A percentile compares a stretch with the other conserved stretches of the same genome.
These are phyloP conservation scores for Glyptemys insculpta DNA, from an alignment of 2,797 vertebrate genomes.

Conservation along the genomic window DNA sequence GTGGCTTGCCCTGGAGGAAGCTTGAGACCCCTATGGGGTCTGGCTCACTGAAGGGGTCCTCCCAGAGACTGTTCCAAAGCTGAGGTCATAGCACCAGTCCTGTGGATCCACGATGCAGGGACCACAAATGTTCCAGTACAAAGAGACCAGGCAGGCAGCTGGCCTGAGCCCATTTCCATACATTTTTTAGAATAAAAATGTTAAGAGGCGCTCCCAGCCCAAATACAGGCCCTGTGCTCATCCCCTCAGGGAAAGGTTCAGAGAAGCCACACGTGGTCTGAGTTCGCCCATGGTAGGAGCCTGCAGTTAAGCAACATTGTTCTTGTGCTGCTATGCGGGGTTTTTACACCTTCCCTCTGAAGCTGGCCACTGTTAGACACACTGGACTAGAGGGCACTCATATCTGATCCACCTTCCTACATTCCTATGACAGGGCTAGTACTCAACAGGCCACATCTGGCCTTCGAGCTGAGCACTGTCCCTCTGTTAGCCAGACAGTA, in stretches of 20 bases:
- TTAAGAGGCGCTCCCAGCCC: too few relatives aligned
- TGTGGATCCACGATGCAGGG: background rate
- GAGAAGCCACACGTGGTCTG: background rate
- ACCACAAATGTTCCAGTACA: background rate
- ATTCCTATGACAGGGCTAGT: background rate
- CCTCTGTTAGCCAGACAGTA: background rate
- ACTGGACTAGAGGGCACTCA: background rate
- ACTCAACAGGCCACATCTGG: background rate
- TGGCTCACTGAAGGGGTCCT: background rate
- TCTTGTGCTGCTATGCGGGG: background rate
- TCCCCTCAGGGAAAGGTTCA: background rate
- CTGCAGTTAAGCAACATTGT: background rate
- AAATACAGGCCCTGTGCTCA: background rate
- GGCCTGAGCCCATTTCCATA: background rate
- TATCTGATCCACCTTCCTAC: background rate
- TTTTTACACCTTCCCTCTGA: background rate
- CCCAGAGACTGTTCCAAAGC: background rate
- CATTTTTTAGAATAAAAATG: too few relatives aligned
- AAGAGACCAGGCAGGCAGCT: background rate
- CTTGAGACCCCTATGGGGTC: background rate
- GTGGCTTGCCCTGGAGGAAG: background rate
- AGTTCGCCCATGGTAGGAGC: background rate
- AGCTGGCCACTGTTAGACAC: background rate
- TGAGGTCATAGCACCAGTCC: background rate
- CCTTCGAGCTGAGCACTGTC: background rate